Conservation (phyloP, 2,888 invertebrate genomes). For the Plemyria rubiginata region DNA sequence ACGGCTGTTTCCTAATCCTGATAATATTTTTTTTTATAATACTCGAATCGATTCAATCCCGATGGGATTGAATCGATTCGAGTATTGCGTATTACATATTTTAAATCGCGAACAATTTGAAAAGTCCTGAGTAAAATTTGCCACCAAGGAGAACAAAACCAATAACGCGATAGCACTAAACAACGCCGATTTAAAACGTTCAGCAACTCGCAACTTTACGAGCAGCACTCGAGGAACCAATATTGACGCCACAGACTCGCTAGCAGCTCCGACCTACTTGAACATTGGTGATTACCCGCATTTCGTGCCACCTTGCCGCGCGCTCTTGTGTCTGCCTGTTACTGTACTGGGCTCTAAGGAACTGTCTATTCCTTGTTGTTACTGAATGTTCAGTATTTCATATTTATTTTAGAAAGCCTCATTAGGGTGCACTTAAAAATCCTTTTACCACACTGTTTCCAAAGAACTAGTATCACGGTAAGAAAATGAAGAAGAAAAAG, state of each 20-base stretch:
- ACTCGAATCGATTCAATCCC: no score
- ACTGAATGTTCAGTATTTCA: no score
- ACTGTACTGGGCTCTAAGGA: constrained; percentile 1
- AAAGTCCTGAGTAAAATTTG: constrained; percentile 8
- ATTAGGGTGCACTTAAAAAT: no score
- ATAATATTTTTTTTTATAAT: not conserved
- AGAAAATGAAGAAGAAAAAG: no score
- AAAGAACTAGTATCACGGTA: no score
- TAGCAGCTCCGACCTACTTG: constrained; percentile 13
- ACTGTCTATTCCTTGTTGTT: not conserved
- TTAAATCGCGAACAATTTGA: constrained; percentile 10
- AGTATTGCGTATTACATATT: not conserved
- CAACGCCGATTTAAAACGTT: constrained; percentile 51
- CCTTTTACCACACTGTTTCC: no score
- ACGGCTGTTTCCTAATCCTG: not conserved
- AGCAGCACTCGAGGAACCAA: constrained; percentile 52
- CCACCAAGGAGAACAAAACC: constrained; percentile 40
- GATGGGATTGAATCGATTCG: no score
- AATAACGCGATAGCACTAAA: constrained; percentile 55
- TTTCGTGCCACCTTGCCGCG: not conserved
- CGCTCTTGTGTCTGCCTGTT: not conserved
- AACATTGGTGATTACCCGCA: constrained; percentile 1
- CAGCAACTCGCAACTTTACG: constrained; percentile 58
- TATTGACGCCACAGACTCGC: constrained; percentile 45
- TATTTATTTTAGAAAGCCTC: no score